Evolutionary conservation across 2,888 invertebrate genomes (phyloP).

Genomic region (Mythimna ferrago): DNA sequence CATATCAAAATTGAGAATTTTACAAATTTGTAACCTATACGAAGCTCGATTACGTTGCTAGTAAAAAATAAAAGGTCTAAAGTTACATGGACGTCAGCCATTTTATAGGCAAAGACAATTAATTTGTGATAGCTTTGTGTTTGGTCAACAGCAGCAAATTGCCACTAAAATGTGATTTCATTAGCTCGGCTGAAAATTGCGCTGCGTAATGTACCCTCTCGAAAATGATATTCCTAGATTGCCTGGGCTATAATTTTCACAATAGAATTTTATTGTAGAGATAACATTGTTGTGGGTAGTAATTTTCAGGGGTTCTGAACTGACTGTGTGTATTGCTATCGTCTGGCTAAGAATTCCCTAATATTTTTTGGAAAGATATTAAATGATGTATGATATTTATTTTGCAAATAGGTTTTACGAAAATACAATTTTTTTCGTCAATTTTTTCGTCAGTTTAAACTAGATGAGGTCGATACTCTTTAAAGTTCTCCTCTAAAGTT

Average conservation of each 20-base stretch:
- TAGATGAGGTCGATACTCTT: too few relatives aligned
- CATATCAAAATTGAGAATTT: too few relatives aligned
- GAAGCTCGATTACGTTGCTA: too few relatives aligned
- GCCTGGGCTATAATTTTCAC: conserved; percentile 6
- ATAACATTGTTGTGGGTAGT: conserved; percentile 12
- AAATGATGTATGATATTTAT: too few relatives aligned
- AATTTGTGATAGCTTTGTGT: conserved; percentile 30
- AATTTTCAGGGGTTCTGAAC: background rate
- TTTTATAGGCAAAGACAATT: conserved; percentile 27
- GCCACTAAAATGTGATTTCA: conserved; percentile 34
- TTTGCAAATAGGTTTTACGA: too few relatives aligned
- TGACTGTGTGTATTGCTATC: background rate
- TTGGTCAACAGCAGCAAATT: conserved; percentile 27
- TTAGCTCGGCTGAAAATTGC: conserved; percentile 29
- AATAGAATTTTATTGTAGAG: conserved; percentile 18
- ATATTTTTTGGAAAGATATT: too few relatives aligned
- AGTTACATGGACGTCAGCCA: conserved; percentile 14
- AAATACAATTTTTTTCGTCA: too few relatives aligned
- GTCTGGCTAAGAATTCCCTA: background rate
- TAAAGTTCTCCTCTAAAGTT: too few relatives aligned
- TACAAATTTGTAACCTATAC: too few relatives aligned
- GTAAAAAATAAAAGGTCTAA: background rate
- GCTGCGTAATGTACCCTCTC: background rate
- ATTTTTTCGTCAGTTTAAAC: too few relatives aligned
- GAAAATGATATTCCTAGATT: conserved; percentile 27